phyloP scores from a whole-genome alignment of 2,888 invertebrate species.

The Dorcus parallelipipedus region DNA sequence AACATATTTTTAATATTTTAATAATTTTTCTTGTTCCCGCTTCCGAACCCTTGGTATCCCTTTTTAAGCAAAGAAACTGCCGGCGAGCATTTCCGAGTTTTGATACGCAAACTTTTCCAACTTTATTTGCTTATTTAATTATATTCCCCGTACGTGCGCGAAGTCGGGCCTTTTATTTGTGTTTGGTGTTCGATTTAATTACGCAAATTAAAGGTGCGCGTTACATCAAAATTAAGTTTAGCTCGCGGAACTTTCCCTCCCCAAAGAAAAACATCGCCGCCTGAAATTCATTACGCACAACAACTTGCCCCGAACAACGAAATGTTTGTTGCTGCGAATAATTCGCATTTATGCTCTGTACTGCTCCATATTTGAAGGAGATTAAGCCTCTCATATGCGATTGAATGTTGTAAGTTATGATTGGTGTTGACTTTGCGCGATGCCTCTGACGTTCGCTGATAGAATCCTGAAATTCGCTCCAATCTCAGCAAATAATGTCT shows the following conservation, averaged over 20 bases:
- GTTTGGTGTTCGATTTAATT: background rate
- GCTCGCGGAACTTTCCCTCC: no score
- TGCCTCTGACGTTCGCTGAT: slow-evolving; percentile 20
- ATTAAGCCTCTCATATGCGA: slow-evolving; percentile 2
- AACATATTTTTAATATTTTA: no score
- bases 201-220: no score
- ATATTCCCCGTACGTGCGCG: background rate
- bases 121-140: slow-evolving; percentile 1
- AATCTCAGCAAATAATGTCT: slow-evolving; percentile 21
- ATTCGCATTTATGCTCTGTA: background rate
- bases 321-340: background rate
- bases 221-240: no score
- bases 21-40: no score
- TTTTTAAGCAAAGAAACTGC: no score
- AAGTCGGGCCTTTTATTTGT: background rate
- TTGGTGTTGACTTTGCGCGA: slow-evolving; percentile 24
- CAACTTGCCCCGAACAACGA: background rate
- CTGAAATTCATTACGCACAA: no score
- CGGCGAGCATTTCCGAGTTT: background rate
- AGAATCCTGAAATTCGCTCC: slow-evolving; percentile 21
- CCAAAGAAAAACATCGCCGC: no score
- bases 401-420: slow-evolving; percentile 22
- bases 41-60: no score
- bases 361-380: background rate
- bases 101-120: background rate